A percentile compares a stretch with the other conserved stretches of the same genome.
Conservation (phyloP, 2,113 vertebrate species). For the Melanocharis versteri region DNA sequence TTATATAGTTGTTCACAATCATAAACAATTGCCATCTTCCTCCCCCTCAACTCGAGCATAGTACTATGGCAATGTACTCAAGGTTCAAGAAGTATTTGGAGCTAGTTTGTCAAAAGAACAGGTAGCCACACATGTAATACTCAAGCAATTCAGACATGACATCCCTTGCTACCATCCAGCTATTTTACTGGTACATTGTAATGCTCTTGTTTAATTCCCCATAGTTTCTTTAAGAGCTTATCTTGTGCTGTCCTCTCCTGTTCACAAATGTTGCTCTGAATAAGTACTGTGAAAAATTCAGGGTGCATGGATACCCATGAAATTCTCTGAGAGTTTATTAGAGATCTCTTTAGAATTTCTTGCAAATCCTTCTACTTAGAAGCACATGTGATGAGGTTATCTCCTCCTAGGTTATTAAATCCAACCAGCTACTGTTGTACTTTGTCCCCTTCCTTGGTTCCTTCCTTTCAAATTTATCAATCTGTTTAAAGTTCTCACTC, state of each 20-base stretch:
- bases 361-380: not conserved
- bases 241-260: not conserved
- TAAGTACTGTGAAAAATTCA: not conserved
- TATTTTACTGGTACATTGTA: not conserved
- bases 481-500: not conserved
- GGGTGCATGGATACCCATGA: not conserved
- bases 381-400: rapidly evolving
- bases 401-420: not conserved
- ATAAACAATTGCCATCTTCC: not conserved
- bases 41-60: not conserved
- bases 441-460: not conserved
- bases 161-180: not conserved
- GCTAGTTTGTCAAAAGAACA: not conserved
- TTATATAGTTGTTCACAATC: not conserved
- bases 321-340: not conserved
- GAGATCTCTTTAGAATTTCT: not conserved
- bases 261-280: not conserved
- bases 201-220: not conserved
- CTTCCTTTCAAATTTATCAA: not conserved
- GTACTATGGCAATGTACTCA: not conserved
- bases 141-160: not conserved
- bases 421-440: not conserved
- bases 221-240: not conserved
- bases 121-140: not conserved
- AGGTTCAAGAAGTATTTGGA: not conserved